Percentiles rank a stretch among this genome's conserved stretches.
phyloP scores from a whole-genome alignment of 2,113 vertebrate species.

The Catharus bicknelli region DNA sequence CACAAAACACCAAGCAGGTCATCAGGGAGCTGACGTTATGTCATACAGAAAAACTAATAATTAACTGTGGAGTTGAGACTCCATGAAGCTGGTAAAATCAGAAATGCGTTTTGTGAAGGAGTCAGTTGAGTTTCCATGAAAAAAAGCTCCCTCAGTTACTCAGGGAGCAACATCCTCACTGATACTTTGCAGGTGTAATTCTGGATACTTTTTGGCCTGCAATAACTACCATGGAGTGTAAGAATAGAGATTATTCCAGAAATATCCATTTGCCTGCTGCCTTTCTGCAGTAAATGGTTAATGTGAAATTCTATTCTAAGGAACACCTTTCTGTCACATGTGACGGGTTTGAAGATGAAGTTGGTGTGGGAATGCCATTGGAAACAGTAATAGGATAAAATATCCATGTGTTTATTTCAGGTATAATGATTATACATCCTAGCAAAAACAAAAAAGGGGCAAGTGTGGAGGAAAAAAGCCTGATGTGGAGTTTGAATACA shows the following conservation, averaged over 20 bases:
- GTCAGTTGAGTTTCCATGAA: neutral
- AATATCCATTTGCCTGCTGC: neutral
- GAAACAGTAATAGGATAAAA: neutral
- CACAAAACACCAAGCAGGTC: neutral
- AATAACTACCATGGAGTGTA: neutral
- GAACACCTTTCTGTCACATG: neutral
- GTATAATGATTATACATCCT: neutral
- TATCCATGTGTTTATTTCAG: neutral
- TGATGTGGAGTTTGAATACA: neutral
- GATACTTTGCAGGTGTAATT: neutral
- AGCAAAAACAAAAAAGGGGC: neutral
- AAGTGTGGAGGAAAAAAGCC: neutral
- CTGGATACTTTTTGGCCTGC: neutral
- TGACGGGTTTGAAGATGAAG: neutral
- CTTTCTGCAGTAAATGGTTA: neutral
- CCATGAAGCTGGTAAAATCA: neutral
- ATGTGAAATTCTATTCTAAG: neutral
- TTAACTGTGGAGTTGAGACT: neutral
- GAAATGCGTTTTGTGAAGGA: neutral
- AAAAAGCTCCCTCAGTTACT: neutral
- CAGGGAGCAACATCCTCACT: neutral
- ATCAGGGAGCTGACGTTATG: neutral
- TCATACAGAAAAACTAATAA: neutral
- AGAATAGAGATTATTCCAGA: neutral
- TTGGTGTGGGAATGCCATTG: neutral